Conservation (phyloP, 53 echinoderm and acorn worm genomes). For the Holothuria leucospilota region DNA sequence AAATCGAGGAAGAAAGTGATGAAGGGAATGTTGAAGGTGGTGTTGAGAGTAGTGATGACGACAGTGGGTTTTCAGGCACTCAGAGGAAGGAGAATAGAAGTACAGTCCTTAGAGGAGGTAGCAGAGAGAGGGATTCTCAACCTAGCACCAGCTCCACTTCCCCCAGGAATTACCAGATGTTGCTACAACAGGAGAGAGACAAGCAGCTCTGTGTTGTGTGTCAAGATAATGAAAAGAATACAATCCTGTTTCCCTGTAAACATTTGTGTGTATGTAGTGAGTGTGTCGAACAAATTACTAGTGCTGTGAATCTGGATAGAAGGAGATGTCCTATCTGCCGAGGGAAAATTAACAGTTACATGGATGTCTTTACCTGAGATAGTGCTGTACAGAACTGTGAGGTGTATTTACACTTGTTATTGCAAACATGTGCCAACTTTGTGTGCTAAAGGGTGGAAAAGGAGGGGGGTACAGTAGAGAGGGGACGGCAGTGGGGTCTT, state of each 20-base stretch:
- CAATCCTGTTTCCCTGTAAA: conserved; percentile 81
- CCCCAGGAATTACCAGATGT: background rate
- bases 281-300: conserved; percentile 73
- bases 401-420: no score
- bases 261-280: conserved; percentile 81
- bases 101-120: background rate
- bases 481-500: no score
- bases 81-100: background rate
- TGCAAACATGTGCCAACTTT: no score
- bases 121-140: background rate
- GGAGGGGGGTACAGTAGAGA: no score
- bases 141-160: background rate
- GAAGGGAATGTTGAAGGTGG: conserved; percentile 4
- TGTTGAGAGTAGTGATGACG: background rate
- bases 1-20: conserved; percentile 5
- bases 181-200: conserved; percentile 75
- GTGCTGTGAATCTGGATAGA: background rate
- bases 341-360: conserved; percentile 63
- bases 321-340: conserved; percentile 82
- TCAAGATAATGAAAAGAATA: conserved; percentile 84
- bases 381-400: no score
- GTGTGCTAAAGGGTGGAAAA: no score
- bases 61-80: background rate
- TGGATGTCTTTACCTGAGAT: conserved; percentile 73
- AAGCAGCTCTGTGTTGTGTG: conserved; percentile 84